phyloP scores from a whole-genome alignment of 2,797 vertebrate genomes.

The Gouania willdenowi region DNA sequence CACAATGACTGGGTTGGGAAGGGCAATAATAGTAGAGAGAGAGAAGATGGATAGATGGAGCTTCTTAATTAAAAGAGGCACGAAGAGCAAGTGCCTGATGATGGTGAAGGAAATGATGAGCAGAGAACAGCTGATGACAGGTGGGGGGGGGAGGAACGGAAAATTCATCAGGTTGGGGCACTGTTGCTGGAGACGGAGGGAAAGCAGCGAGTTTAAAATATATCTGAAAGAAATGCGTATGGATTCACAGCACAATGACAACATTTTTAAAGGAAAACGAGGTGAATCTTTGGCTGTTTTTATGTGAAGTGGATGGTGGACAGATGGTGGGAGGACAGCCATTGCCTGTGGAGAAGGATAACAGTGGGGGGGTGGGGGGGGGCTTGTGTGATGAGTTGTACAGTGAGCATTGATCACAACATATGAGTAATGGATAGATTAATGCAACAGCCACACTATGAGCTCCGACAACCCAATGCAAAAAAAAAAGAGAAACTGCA shows the following conservation, averaged over 20 bases:
- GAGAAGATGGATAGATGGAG: too few species aligned
- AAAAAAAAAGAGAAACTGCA: background rate
- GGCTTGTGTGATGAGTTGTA: conserved; percentile 4
- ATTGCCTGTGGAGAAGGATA: conserved; percentile 24
- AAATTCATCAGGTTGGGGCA: conserved; percentile 62
- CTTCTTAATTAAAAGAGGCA: too few species aligned
- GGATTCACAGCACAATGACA: conserved; percentile 62
- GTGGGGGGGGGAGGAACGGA: conserved; percentile 17
- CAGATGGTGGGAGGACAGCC: conserved; percentile 26
- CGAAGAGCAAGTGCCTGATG: conserved; percentile 16
- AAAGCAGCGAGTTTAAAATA: conserved; percentile 69
- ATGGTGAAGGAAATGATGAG: conserved; percentile 20
- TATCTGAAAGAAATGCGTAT: conserved; percentile 66
- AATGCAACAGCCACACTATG: background rate
- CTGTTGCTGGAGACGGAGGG: conserved; percentile 48
- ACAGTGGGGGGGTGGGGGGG: background rate
- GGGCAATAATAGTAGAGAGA: conserved; percentile 8
- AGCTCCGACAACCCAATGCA: background rate
- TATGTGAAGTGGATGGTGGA: conserved; percentile 26
- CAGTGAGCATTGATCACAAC: conserved; percentile 9
- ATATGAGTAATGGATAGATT: background rate
- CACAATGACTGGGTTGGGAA: conserved; percentile 6
- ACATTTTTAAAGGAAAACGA: too few species aligned
- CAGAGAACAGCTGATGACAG: conserved; percentile 30
- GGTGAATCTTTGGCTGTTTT: conserved; percentile 35